These are phyloP conservation scores for Candoia aspera DNA, from an alignment of 2,113 vertebrate species.

Conservation along the genomic window DNA sequence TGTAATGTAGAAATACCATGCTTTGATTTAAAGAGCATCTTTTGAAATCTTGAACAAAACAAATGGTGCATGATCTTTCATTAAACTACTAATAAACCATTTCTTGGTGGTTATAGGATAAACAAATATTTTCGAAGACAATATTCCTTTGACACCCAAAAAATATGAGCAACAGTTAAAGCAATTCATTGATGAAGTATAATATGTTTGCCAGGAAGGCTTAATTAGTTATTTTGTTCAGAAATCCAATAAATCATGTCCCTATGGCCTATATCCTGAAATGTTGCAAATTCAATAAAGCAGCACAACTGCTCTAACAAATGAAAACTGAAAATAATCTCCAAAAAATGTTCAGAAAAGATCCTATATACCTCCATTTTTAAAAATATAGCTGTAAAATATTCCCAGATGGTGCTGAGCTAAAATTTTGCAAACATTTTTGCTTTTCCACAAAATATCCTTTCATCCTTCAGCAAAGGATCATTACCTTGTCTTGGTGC, in stretches of 20 bases:
- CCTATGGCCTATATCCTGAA: background rate
- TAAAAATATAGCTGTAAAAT: background rate
- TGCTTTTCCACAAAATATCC: background rate
- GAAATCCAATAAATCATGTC: constrained; percentile 33
- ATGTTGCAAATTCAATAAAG: constrained; percentile 10
- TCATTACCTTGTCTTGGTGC: too few relatives aligned
- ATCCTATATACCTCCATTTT: background rate
- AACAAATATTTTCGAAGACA: constrained; percentile 13
- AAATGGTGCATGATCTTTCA: background rate
- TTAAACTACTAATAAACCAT: constrained; percentile 1
- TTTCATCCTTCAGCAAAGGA: too few relatives aligned
- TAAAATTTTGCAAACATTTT: background rate
- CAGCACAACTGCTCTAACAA: constrained; percentile 8
- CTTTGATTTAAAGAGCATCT: constrained; percentile 20
- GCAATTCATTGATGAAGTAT: constrained; percentile 5
- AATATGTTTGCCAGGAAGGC: background rate
- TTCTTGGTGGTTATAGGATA: constrained; percentile 19
- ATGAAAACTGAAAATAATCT: background rate
- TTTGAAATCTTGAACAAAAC: background rate
- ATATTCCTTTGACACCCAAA: constrained; percentile 7
- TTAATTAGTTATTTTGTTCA: background rate
- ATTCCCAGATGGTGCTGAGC: background rate
- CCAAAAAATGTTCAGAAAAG: background rate
- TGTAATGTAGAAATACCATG: background rate
- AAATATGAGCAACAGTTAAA: background rate